Evolutionary conservation across 1,140 invertebrate species (phyloP).

Genomic region (Drosophila sturtevanti): DNA sequence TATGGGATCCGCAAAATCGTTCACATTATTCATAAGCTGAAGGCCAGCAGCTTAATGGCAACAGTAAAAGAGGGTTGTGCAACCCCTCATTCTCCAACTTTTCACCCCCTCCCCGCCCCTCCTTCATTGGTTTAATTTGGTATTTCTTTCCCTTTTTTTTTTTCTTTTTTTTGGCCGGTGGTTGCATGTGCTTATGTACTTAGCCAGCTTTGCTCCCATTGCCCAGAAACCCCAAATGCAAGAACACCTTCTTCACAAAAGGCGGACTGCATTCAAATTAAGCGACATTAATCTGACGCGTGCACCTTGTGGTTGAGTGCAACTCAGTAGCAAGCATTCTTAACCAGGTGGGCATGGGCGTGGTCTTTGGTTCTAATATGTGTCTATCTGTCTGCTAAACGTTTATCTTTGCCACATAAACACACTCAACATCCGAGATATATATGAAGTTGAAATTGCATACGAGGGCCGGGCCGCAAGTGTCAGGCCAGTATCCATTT

Average conservation of each 20-base stretch:
- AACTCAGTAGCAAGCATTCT: constrained; percentile 45
- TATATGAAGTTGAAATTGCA: constrained; percentile 48
- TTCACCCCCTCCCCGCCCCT: constrained; percentile 10
- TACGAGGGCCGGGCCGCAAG: constrained; percentile 44
- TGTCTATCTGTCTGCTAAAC: constrained; percentile 28
- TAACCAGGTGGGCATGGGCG: constrained; percentile 14
- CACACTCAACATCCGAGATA: constrained; percentile 16
- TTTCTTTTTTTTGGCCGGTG: background rate
- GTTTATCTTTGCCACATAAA: constrained; percentile 48
- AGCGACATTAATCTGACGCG: constrained; percentile 45
- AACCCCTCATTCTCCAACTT: too few species aligned
- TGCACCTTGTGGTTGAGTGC: constrained; percentile 62
- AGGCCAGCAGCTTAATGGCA: constrained; percentile 62
- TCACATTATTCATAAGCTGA: constrained; percentile 77
- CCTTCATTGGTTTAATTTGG: constrained; percentile 20
- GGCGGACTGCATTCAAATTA: constrained; percentile 28
- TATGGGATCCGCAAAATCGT: constrained; percentile 75
- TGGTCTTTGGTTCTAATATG: background rate
- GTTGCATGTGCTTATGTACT: background rate
- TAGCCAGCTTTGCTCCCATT: constrained; percentile 9
- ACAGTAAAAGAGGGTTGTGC: constrained; percentile 10
- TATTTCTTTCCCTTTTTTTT: background rate
- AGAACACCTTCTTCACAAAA: background rate
- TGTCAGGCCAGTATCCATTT: background rate
- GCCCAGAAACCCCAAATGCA: constrained; percentile 15